phyloP scores from a whole-genome alignment of 2,797 vertebrate species.

The Cyprinella venusta region DNA sequence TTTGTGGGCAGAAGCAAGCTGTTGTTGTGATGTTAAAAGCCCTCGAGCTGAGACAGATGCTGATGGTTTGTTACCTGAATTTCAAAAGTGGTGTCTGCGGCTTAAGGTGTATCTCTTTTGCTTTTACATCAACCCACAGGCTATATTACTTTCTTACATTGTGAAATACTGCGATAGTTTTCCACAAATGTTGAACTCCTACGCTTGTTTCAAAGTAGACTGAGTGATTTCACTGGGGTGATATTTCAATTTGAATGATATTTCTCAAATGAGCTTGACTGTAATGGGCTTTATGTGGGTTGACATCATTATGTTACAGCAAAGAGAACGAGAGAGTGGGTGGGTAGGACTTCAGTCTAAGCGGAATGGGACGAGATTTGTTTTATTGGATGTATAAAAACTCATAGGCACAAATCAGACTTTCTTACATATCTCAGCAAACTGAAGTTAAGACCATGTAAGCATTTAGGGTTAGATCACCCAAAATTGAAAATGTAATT shows the following conservation, averaged over 20 bases:
- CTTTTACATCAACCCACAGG: conserved; percentile 33
- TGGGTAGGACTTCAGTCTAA: conserved; percentile 25
- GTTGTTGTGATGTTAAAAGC: conserved; percentile 56
- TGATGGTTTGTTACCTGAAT: conserved; percentile 33
- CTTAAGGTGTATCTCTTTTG: conserved; percentile 17
- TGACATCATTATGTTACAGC: conserved; percentile 46
- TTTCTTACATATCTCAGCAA: conserved; percentile 2
- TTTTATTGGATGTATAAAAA: conserved; percentile 42
- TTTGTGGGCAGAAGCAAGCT: conserved; percentile 59
- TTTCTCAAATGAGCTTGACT: conserved; percentile 56
- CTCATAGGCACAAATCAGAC: conserved; percentile 14
- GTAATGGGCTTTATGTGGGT: conserved; percentile 48
- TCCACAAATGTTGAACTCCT: conserved; percentile 36
- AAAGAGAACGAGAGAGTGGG: conserved; percentile 32
- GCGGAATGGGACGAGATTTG: conserved; percentile 44
- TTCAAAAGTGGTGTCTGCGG: conserved; percentile 20
- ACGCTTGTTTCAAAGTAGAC: conserved; percentile 45
- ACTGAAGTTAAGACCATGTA: not conserved
- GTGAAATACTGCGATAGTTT: not conserved
- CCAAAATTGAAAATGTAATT: too few species aligned
- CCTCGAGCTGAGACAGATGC: conserved; percentile 41
- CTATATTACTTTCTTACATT: conserved; percentile 7
- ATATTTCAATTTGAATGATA: conserved; percentile 34
- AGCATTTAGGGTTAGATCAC: not conserved
- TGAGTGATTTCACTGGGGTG: conserved; percentile 40